These are phyloP conservation scores for Ichneumon xanthorius DNA, from an alignment of 2,888 invertebrate genomes.

Conservation along the genomic window DNA sequence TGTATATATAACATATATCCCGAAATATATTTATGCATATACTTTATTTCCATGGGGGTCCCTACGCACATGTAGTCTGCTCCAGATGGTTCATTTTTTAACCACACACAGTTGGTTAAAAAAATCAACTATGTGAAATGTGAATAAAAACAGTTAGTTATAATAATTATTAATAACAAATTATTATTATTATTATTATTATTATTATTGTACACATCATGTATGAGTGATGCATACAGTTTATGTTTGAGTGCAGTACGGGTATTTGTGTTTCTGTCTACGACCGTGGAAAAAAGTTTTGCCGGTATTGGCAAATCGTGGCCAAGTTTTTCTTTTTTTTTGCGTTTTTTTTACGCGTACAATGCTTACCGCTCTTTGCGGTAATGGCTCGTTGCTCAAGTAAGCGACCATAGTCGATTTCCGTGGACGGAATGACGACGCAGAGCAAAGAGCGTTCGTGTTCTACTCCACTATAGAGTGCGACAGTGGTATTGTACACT, in stretches of 20 bases:
- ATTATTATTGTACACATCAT: background rate
- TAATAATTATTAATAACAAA: too few species aligned
- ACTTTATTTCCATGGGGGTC: too few species aligned
- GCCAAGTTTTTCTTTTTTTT: background rate
- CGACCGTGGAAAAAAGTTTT: background rate
- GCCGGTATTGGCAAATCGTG: background rate
- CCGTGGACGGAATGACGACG: constrained; percentile 37
- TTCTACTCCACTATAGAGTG: background rate
- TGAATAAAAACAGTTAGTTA: background rate
- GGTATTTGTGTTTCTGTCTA: background rate
- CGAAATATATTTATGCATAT: too few species aligned
- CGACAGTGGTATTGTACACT: constrained; percentile 8
- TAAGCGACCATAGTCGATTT: constrained; percentile 46
- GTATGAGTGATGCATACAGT: background rate
- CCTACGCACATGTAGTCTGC: background rate
- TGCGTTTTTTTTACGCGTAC: constrained; percentile 10
- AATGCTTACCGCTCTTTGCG: constrained; percentile 13
- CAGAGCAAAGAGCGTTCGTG: constrained; percentile 8
- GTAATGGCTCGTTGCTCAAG: constrained; percentile 39
- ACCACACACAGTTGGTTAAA: background rate
- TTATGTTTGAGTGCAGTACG: background rate
- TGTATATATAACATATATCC: too few species aligned
- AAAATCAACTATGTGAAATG: background rate
- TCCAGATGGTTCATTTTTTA: background rate
- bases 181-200: too few species aligned